A percentile compares a stretch with the other conserved stretches of the same genome.
These are phyloP conservation scores for Orchesellides sinensis DNA, from an alignment of 2,888 invertebrate species.

Conservation along the genomic window DNA sequence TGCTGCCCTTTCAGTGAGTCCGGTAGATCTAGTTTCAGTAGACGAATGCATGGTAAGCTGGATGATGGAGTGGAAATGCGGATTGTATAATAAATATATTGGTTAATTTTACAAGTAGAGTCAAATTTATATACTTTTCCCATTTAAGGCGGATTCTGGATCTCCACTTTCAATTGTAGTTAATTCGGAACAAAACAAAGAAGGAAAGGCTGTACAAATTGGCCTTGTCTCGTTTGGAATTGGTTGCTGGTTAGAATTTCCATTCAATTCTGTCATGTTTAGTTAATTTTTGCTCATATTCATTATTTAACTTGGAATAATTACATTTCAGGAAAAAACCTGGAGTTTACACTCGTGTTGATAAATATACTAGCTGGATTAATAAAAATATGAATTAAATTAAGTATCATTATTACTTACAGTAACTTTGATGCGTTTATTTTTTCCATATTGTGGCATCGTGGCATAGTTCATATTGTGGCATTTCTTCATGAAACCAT, in stretches of 20 bases:
- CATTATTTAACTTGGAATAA: background rate
- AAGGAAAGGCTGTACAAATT: constrained; percentile 26
- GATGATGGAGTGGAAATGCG: no score
- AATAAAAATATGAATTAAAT: constrained; percentile 1
- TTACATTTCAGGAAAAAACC: constrained; percentile 5
- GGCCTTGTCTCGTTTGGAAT: constrained; percentile 46
- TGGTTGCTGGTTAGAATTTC: constrained; percentile 47
- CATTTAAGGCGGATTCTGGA: constrained; percentile 24
- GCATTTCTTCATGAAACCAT: no score
- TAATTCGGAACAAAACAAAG: background rate
- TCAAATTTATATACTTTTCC: background rate
- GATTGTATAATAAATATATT: background rate
- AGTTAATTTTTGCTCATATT: background rate
- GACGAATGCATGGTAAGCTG: constrained; percentile 25
- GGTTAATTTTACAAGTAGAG: background rate
- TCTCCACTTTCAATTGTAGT: constrained; percentile 11
- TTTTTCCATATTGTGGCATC: no score
- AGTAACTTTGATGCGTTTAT: no score
- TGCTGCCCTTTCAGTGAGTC: no score
- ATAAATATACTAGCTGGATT: background rate
- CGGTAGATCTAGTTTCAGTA: background rate
- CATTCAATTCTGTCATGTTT: no score
- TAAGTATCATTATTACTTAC: no score
- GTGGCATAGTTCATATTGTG: no score
- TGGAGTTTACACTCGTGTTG: background rate